Evolutionary conservation across 2,888 invertebrate genomes (phyloP), one percentile per base, ranked within the genome.

Genomic region (Labia minor): DNA sequence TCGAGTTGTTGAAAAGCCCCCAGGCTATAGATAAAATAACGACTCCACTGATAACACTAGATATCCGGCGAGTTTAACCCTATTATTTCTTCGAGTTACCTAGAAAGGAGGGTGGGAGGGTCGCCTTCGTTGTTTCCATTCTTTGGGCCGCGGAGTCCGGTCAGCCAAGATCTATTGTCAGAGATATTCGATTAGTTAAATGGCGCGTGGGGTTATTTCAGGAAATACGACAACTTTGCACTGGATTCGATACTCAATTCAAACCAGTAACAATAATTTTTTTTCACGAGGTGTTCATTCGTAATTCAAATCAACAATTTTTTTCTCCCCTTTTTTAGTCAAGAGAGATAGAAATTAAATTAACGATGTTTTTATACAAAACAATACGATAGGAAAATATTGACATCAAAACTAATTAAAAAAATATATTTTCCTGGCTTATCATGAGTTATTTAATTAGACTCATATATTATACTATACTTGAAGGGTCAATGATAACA

Each of bases 161-260:
- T n/a, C n/a, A 33, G 33, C 49, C 16, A 49, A 49, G 49, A 49
- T 49, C 49, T 49, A 49, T 49, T 49, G 49, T 49, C 49, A 16
- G 49, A 49, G 49, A 49, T 49, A 49, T 49, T 49, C 49, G 49
- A 49, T 49, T 49, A 49, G 49, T 49, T 49, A 49, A 49, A 49
- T 49, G 49, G 49, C 49, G 49, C 49, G 49, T 49, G 49, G 49
- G 49, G 14, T 49, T 49, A 49, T 49, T 49, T 49, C 49, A 49
- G 49, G 49, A 49, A 49, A 49, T 49, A 49, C 49, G 49, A 49
- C 49, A 49, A 49, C 49, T 16, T 26, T 16, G 49, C 49, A 49
- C n/a, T 49, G 49, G 49, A 49, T 49, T n/a, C 49, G 49, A 49
- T 49, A 49, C 49, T 49, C 16, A 16, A 49, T 49, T 49, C 49